These are phyloP conservation scores for Lota lota DNA, from an alignment of 2,113 vertebrate species.

Conservation along the genomic window DNA sequence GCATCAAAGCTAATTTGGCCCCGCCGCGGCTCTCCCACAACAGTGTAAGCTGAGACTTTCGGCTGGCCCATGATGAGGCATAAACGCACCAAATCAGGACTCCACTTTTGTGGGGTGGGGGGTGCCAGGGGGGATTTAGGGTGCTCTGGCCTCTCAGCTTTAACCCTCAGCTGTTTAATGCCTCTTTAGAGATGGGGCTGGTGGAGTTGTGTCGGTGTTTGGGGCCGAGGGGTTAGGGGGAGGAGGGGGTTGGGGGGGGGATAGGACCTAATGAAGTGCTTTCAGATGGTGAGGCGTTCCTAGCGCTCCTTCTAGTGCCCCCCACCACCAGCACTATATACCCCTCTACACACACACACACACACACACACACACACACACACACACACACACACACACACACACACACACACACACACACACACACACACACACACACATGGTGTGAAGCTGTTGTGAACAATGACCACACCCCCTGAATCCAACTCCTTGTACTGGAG, in stretches of 20 bases:
- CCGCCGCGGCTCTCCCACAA: conserved; percentile 28
- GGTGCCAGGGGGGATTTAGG: background rate
- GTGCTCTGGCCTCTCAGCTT: conserved; percentile 28
- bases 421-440: too few relatives aligned
- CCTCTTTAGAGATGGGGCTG: conserved; percentile 43
- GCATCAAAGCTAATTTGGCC: conserved; percentile 58
- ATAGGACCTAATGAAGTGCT: conserved; percentile 66
- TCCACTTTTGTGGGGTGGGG: conserved; percentile 31
- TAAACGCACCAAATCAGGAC: conserved; percentile 61
- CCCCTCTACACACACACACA: too few relatives aligned
- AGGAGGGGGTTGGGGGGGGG: background rate
- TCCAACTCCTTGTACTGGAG: conserved; percentile 25
- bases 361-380: too few relatives aligned
- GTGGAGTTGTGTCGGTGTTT: too few relatives aligned
- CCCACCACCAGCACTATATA: background rate
- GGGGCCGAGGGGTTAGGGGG: background rate
- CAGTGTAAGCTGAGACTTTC: conserved; percentile 51
- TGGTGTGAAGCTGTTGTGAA: too few relatives aligned
- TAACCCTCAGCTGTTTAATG: conserved; percentile 66
- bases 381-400: too few relatives aligned
- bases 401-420: too few relatives aligned
- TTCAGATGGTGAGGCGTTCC: conserved; percentile 65
- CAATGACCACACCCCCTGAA: conserved; percentile 3
- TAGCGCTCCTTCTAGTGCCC: conserved; percentile 29
- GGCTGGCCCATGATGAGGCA: conserved; percentile 58